A percentile compares a stretch with the other conserved stretches of the same genome.
phyloP scores from a whole-genome alignment of 2,797 vertebrate species.

The Euphonia xanthogaster region DNA sequence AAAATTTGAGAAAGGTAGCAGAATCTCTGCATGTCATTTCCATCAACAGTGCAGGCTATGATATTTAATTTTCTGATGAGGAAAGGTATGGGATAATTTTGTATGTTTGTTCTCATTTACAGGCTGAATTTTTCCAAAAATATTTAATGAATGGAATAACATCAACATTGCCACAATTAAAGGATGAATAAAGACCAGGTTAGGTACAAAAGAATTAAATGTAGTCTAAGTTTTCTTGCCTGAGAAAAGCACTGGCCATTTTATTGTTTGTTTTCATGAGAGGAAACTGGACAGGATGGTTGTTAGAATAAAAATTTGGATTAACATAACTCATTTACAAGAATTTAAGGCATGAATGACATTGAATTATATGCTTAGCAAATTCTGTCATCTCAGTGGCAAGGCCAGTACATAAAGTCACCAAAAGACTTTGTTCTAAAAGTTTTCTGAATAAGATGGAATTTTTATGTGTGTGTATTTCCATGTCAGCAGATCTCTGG shows the following conservation, averaged over 20 bases:
- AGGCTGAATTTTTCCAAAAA: neutral
- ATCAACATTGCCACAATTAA: neutral
- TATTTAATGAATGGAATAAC: neutral
- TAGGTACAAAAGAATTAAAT: neutral
- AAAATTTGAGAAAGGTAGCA: neutral
- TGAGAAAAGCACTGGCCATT: neutral
- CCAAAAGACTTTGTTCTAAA: neutral
- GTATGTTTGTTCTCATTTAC: neutral
- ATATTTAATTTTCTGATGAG: neutral
- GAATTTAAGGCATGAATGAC: neutral
- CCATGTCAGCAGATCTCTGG: neutral
- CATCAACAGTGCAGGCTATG: neutral
- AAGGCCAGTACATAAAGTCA: neutral
- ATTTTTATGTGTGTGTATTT: neutral
- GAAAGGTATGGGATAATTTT: neutral
- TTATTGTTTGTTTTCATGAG: neutral
- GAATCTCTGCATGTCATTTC: neutral
- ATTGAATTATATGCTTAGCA: neutral
- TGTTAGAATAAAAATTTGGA: neutral
- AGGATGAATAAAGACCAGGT: neutral
- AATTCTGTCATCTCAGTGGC: neutral
- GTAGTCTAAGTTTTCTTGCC: neutral
- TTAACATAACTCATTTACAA: neutral
- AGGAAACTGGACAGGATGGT: neutral
- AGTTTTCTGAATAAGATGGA: neutral